Percentiles rank a stretch among this genome's conserved stretches.
phyloP scores from a whole-genome alignment of 2,113 vertebrate species.

The Calidris pygmaea region DNA sequence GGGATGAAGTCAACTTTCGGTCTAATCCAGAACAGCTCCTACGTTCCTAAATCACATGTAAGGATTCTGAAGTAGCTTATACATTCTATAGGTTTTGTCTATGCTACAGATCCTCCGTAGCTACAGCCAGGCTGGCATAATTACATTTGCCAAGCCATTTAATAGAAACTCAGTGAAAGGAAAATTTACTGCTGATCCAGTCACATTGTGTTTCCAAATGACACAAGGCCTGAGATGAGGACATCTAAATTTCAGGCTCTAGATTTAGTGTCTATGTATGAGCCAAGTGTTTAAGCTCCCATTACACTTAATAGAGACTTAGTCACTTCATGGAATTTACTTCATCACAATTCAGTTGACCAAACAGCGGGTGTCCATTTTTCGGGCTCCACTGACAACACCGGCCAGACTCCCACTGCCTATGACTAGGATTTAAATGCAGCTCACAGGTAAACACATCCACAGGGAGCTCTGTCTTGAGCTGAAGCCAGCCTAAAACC shows the following conservation, averaged over 20 bases:
- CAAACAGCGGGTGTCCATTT: not conserved
- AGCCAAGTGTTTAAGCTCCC: not conserved
- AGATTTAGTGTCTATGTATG: not conserved
- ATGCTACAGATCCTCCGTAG: not conserved
- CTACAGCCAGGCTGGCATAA: not conserved
- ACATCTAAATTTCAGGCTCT: not conserved
- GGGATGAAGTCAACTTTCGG: not conserved
- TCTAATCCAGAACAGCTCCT: not conserved
- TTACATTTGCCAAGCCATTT: not conserved
- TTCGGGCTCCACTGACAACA: not conserved
- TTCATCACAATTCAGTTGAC: not conserved
- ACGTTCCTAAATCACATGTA: not conserved
- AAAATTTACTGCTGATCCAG: not conserved
- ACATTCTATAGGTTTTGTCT: not conserved
- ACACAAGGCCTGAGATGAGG: not conserved
- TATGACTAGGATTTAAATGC: not conserved
- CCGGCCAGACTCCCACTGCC: not conserved
- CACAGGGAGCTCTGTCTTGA: not conserved
- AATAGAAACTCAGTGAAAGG: not conserved
- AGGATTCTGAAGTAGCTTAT: not conserved
- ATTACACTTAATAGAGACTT: not conserved
- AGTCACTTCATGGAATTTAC: not conserved
- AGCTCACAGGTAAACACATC: not conserved
- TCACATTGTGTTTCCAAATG: rapidly evolving
- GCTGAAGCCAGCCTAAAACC: not conserved